Percentiles rank a stretch among this genome's conserved stretches.
Conservation (phyloP, 2,113 vertebrate species). For the Scomber scombrus region DNA sequence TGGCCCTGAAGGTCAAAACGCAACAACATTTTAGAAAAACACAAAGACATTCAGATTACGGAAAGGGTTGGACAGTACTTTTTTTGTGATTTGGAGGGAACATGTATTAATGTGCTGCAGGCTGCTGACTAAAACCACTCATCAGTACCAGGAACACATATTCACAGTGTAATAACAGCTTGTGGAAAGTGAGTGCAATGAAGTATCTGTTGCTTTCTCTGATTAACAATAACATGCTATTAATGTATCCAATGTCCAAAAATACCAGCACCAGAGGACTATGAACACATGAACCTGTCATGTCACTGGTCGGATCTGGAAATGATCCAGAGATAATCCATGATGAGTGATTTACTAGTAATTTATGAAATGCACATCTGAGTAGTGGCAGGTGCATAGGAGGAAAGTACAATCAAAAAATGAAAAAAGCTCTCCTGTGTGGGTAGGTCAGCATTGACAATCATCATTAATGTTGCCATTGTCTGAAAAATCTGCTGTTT, state of each 20-base stretch:
- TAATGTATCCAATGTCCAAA: neutral
- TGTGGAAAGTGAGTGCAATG: conserved; percentile 10
- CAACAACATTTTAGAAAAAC: no score
- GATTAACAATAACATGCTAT: conserved; percentile 7
- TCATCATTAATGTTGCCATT: no score
- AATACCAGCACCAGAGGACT: neutral
- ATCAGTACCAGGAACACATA: conserved; percentile 27
- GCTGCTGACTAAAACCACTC: conserved; percentile 54
- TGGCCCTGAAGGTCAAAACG: no score
- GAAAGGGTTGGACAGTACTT: no score
- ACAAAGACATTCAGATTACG: no score
- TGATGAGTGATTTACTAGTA: neutral
- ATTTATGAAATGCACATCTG: no score
- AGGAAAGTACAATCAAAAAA: no score
- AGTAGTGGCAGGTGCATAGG: no score
- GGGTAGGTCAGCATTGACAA: no score
- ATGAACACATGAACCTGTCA: conserved; percentile 4
- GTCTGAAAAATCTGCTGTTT: no score
- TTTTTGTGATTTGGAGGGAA: neutral
- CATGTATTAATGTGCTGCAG: conserved; percentile 44
- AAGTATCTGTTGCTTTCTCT: conserved; percentile 24
- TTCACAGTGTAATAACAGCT: conserved; percentile 23
- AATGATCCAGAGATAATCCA: conserved; percentile 35
- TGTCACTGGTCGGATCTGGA: conserved; percentile 21
- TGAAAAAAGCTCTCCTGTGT: no score